phyloP scores from a whole-genome alignment of 2,113 vertebrate genomes.

The Sander vitreus region DNA sequence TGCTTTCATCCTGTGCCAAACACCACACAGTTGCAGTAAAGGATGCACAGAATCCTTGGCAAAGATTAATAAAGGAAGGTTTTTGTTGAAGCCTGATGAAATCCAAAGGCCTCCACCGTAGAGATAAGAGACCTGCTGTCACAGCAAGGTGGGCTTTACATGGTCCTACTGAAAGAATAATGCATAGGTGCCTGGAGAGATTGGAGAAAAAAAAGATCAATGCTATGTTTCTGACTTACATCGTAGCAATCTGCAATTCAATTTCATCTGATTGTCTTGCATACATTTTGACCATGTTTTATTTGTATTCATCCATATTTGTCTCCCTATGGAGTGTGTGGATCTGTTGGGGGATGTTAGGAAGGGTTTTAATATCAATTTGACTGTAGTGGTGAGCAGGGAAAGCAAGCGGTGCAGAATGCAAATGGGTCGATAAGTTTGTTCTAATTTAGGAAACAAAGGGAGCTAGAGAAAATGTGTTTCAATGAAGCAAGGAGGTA shows the following conservation, averaged over 20 bases:
- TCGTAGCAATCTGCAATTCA: constrained; percentile 38
- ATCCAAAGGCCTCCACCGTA: constrained; percentile 41
- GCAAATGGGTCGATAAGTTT: background rate
- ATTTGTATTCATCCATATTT: constrained; percentile 7
- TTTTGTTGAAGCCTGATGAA: constrained; percentile 51
- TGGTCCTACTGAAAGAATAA: constrained; percentile 56
- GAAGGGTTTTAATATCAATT: background rate
- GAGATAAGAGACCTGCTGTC: constrained; percentile 60
- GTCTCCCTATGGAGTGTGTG: background rate
- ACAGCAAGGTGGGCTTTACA: constrained; percentile 53
- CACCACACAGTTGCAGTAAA: constrained; percentile 37
- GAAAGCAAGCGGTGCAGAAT: background rate
- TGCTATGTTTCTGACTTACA: constrained; percentile 6
- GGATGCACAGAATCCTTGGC: constrained; percentile 39
- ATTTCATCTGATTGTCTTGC: constrained; percentile 34
- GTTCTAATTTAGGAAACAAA: constrained; percentile 5
- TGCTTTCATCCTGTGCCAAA: constrained; percentile 62
- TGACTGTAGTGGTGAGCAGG: too few relatives aligned
- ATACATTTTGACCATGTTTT: constrained; percentile 12
- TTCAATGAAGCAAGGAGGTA: too few relatives aligned
- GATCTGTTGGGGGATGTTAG: background rate
- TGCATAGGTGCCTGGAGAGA: constrained; percentile 50
- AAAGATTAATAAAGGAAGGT: constrained; percentile 55
- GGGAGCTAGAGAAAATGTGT: too few relatives aligned
- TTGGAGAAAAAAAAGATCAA: background rate